These are phyloP conservation scores for Epirrhoe tristata DNA, from an alignment of 2,888 invertebrate genomes.

Conservation along the genomic window DNA sequence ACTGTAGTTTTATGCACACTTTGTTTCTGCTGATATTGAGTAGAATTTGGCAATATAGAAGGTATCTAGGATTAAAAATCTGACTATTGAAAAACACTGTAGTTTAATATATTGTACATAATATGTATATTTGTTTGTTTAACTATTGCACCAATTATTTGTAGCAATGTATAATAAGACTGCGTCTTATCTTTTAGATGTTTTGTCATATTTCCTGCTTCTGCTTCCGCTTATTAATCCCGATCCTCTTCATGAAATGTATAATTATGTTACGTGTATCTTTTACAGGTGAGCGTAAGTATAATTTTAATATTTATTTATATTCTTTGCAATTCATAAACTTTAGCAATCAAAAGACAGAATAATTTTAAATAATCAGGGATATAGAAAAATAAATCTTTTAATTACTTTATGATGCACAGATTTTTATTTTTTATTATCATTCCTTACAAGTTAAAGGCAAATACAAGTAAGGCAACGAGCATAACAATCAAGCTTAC, in stretches of 20 bases:
- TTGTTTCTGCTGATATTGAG: conserved; percentile 34
- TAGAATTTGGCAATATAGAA: conserved; percentile 32
- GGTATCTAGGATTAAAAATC: conserved; percentile 27
- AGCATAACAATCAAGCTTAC: too few species aligned
- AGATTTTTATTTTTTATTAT: too few species aligned
- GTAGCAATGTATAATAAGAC: conserved; percentile 50
- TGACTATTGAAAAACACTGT: conserved; percentile 27
- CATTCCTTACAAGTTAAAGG: too few species aligned
- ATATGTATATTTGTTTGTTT: conserved; percentile 37
- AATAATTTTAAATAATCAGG: background rate
- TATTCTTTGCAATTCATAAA: background rate
- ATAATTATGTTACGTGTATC: conserved; percentile 12
- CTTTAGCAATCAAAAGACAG: background rate
- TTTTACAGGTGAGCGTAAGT: conserved; percentile 47
- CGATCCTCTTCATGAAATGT: conserved; percentile 27
- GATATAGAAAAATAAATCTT: conserved; percentile 11
- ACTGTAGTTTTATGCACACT: conserved; percentile 46
- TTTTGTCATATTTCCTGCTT: conserved; percentile 67
- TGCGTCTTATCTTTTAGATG: conserved; percentile 49
- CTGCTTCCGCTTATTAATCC: conserved; percentile 62
- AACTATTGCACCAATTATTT: conserved; percentile 41
- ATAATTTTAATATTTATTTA: background rate
- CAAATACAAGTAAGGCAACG: too few species aligned
- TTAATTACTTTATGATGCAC: too few species aligned
- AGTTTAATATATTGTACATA: conserved; percentile 33